Conservation (phyloP, 2,113 vertebrate species). For the Barbus barbus region DNA sequence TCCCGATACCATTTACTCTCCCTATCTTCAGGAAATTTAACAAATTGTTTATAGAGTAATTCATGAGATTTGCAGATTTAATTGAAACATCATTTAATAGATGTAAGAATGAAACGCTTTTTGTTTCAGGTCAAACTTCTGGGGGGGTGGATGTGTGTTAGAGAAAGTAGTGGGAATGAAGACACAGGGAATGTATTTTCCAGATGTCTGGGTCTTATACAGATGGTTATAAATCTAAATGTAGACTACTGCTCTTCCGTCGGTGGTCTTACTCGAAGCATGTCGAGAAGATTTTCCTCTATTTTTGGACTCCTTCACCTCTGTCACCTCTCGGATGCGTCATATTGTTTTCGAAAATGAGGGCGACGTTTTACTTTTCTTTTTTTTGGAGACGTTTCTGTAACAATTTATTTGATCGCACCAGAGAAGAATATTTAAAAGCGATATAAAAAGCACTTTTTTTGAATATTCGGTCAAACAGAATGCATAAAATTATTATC, state of each 20-base stretch:
- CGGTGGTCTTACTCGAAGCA: conserved; percentile 21
- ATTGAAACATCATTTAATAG: background rate
- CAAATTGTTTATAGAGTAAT: background rate
- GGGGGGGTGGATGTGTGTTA: background rate
- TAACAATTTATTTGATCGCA: background rate
- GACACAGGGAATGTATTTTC: conserved; percentile 55
- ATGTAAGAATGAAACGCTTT: background rate
- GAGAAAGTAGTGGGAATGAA: background rate
- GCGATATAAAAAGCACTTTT: background rate
- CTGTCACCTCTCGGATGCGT: conserved; percentile 8
- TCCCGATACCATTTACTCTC: background rate
- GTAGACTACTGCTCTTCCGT: conserved; percentile 52
- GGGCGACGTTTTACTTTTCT: background rate
- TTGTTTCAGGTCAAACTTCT: background rate
- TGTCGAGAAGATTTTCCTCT: conserved; percentile 41
- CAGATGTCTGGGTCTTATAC: conserved; percentile 59
- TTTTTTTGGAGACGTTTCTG: background rate
- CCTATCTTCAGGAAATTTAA: background rate
- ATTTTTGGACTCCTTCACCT: conserved; percentile 23
- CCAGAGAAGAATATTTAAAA: background rate
- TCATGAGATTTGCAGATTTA: background rate
- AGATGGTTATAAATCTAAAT: conserved; percentile 60
- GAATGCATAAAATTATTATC: too few relatives aligned
- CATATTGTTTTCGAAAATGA: conserved; percentile 20
- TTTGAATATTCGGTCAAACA: background rate